Base-by-base conservation (phyloP, 1,140 invertebrate species). In the Hetaerina americana region DNA sequence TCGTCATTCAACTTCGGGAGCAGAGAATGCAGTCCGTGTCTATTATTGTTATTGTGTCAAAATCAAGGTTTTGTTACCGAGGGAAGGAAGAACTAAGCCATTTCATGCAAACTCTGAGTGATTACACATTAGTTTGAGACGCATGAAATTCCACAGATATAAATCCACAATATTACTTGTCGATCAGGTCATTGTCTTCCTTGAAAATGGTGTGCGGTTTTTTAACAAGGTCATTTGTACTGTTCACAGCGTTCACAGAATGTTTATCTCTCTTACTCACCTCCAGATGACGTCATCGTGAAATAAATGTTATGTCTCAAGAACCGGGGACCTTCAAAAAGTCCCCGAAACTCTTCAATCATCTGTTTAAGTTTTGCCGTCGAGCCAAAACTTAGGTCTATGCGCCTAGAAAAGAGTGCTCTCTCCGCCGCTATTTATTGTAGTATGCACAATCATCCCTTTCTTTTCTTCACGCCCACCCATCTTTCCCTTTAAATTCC, bases 291-390 rank as follows among this genome's bases (percentile, higher is more conserved):
- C 40, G 40, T 57, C 40, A 57, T 57, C 40, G 40, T 57, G 40
- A 57, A 57, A 57, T 57, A 57, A 57, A 57, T 57, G 40, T 57
- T 57, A 57, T 57, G 40, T 57, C 40, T n/a, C 40, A 57, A 57
- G 40, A 57, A 57, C 40, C 40, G 40, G 40, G 40, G 40, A 57
- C 40, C 40, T 57, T 57, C 40, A 57, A 57, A 57, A 57, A 57
- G 40, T 57, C 40, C 40, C 40, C 40, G 22, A 57, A 57, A 57
- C 40, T 57, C 3, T 57, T 57, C 40, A 57, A 57, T 57, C 40
- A 57, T n/a, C 15, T 57, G 15, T 57, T 57, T 18, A 57, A 12
- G 22, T 2, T 57, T n/a, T 18, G 40, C 40, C 22, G 22, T 57
- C 10, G 10, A 2, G 15, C 22, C 22, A n/a, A 5, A 5, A 57